Conservation (phyloP, 2,797 vertebrate genomes). For the Pagetopsis macropterus region DNA sequence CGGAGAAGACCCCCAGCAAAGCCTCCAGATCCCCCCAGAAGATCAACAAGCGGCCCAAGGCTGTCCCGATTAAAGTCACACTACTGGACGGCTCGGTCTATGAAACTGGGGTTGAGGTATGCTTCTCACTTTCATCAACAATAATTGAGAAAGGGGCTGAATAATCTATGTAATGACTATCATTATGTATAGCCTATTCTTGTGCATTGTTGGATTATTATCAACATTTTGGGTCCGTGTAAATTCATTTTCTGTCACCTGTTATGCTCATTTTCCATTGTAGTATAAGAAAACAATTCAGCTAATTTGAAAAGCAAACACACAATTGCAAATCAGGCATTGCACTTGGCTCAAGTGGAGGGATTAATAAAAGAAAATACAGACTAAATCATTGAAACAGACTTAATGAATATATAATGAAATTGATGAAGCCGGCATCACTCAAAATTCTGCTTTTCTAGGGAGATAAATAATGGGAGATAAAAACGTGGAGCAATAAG, state of each 20-base stretch:
- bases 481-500: not conserved
- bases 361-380: not conserved
- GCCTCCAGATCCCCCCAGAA: constrained; percentile 96
- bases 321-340: not conserved
- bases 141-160: not conserved
- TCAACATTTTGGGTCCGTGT: not conserved
- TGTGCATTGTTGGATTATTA: not conserved
- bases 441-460: too few relatives aligned
- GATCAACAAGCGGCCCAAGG: constrained; percentile 91
- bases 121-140: not conserved
- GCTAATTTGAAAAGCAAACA: not conserved
- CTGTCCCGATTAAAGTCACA: constrained; percentile 89
- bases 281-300: not conserved
- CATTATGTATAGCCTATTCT: not conserved
- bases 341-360: not conserved
- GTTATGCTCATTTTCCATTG: not conserved
- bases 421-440: too few relatives aligned
- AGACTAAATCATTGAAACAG: not conserved
- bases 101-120: constrained; percentile 93
- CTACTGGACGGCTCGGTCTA: constrained; percentile 93
- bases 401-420: too few relatives aligned
- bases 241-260: not conserved
- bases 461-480: not conserved
- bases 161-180: not conserved
- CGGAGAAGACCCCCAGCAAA: constrained; percentile 96